These are phyloP conservation scores for Eupleurogrammus muticus DNA, from an alignment of 2,797 vertebrate genomes.

Conservation along the genomic window DNA sequence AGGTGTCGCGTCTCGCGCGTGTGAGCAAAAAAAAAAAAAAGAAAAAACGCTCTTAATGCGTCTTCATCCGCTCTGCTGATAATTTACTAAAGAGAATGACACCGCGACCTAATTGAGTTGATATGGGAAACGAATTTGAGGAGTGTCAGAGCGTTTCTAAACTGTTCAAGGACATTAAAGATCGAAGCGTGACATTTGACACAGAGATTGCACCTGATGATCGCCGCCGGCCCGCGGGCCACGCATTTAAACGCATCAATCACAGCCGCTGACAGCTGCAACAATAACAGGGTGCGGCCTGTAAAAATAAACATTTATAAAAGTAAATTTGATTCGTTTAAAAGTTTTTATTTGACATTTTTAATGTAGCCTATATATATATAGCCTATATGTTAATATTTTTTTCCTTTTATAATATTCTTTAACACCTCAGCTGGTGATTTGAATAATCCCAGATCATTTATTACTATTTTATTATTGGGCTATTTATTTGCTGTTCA, in stretches of 20 bases:
- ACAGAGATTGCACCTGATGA: slow-evolving; percentile 88
- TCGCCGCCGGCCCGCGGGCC: slow-evolving; percentile 73
- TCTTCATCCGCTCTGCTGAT: slow-evolving; percentile 83
- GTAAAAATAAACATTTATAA: slow-evolving; percentile 15
- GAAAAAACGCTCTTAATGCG: slow-evolving; percentile 66
- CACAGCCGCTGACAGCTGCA: slow-evolving; percentile 78
- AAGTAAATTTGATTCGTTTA: background rate
- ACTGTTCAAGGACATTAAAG: slow-evolving; percentile 93
- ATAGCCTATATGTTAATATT: too few relatives aligned
- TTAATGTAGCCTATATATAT: background rate
- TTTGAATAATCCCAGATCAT: background rate
- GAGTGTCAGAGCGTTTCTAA: slow-evolving; percentile 93
- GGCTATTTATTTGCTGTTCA: too few relatives aligned
- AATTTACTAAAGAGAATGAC: slow-evolving; percentile 77
- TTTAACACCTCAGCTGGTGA: background rate
- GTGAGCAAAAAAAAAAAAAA: slow-evolving; percentile 19
- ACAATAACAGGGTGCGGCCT: slow-evolving; percentile 68
- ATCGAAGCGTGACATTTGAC: slow-evolving; percentile 90
- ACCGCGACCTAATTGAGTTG: slow-evolving; percentile 86
- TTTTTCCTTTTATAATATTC: background rate
- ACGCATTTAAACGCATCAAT: slow-evolving; percentile 86
- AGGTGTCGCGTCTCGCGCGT: background rate
- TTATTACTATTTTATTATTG: too few relatives aligned
- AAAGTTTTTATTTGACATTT: background rate
- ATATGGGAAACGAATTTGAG: slow-evolving; percentile 94